phyloP scores from a whole-genome alignment of 1,140 invertebrate genomes.

The Orchestia grillus region DNA sequence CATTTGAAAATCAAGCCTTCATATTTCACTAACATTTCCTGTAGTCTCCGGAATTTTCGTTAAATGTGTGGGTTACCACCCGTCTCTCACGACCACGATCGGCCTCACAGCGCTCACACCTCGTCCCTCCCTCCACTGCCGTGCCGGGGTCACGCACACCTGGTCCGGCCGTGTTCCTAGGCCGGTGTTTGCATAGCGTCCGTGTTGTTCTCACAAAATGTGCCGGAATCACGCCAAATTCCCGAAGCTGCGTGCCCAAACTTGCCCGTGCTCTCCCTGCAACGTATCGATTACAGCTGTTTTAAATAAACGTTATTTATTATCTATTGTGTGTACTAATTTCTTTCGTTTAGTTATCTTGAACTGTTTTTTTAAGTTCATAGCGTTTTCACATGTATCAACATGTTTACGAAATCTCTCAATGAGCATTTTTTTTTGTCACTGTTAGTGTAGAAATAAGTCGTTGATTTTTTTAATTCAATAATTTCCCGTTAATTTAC shows the following conservation, averaged over 20 bases:
- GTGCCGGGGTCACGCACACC: constrained; percentile 15
- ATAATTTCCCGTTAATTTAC: too few relatives aligned
- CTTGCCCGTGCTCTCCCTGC: not conserved
- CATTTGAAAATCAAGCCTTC: not conserved
- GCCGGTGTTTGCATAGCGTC: constrained; percentile 9
- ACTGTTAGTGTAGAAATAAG: too few relatives aligned
- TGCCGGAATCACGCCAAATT: not conserved
- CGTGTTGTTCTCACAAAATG: not conserved
- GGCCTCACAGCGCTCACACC: not conserved
- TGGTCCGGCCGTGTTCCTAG: not conserved
- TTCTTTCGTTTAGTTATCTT: too few relatives aligned
- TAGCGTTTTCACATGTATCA: too few relatives aligned
- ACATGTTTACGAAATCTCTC: too few relatives aligned
- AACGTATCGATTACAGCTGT: not conserved
- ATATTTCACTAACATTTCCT: not conserved
- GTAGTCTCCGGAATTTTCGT: not conserved
- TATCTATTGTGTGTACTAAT: too few relatives aligned
- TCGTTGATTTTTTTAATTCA: too few relatives aligned
- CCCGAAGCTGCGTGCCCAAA: not conserved
- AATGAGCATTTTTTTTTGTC: too few relatives aligned
- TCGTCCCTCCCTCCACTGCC: not conserved
- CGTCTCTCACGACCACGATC: not conserved
- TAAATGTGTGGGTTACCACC: not conserved
- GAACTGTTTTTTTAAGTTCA: too few relatives aligned
- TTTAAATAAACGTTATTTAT: not conserved